phyloP scores from a whole-genome alignment of 2,888 invertebrate genomes.

The Noctua janthina region DNA sequence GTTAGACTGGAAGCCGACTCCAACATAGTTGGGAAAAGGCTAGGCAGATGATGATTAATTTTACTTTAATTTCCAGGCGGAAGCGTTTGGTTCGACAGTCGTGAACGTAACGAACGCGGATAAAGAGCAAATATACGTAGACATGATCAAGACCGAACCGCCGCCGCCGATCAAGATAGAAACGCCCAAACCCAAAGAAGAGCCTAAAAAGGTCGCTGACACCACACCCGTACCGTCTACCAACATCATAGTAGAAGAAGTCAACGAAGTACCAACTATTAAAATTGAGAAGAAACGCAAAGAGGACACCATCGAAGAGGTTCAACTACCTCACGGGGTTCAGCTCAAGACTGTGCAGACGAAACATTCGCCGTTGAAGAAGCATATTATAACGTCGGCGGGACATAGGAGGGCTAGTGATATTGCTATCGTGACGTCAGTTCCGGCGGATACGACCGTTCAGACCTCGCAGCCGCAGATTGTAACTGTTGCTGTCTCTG shows the following conservation, averaged over 20 bases:
- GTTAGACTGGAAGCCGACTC: too few species aligned
- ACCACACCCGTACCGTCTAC: conserved; percentile 71
- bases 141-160: conserved; percentile 57
- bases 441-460: conserved; percentile 43
- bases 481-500: conserved; percentile 84
- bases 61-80: conserved; percentile 61
- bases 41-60: background rate
- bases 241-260: conserved; percentile 79
- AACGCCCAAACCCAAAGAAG: conserved; percentile 61
- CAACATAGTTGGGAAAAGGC: too few species aligned
- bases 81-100: conserved; percentile 78
- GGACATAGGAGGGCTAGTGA: conserved; percentile 71
- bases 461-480: conserved; percentile 75
- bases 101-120: conserved; percentile 75
- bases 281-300: conserved; percentile 68
- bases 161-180: conserved; percentile 55
- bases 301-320: conserved; percentile 78
- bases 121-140: conserved; percentile 77
- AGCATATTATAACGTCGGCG: conserved; percentile 84
- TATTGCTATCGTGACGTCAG: conserved; percentile 62
- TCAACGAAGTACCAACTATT: conserved; percentile 74
- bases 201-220: conserved; percentile 33
- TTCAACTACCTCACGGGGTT: conserved; percentile 70
- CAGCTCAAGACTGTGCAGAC: conserved; percentile 84
- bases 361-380: conserved; percentile 84